Evolutionary conservation across 2,113 vertebrate species (phyloP), one percentile per base, ranked within the genome.

Genomic region (Boulengerochromis microlepis): DNA sequence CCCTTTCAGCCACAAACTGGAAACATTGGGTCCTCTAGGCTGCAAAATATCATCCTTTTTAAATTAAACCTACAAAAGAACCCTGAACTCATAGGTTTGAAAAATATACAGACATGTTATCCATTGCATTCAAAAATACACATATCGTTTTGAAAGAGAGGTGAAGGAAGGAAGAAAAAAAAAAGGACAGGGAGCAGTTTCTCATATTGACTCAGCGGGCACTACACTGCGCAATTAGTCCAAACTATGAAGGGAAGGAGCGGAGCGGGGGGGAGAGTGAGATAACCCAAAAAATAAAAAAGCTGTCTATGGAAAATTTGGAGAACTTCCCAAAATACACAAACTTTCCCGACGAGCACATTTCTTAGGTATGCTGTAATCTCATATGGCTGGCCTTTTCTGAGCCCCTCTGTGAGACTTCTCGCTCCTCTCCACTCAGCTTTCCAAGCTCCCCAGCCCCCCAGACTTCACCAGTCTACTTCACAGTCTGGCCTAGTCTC

Each of bases 321-420:
- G 96, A 95, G 18, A 88, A n/a, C n/a, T 90, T 97, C 97, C 96
- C 94, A 86, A 90, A 90, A 90, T 82, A 93, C 94, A 93, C 95
- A 93, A 96, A 93, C 89, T 95, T 94, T 95, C 95, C 87, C 40
- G 50, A 96, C 91, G 76, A 89, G 95, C 87, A 84, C 95, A 97
- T 97, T 97, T 96, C 96, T 85, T 4, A 91, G 95, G 92, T 91
- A 96, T 97, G 96, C 71, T 91, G 96, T 96, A 96, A 97, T 94
- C 95, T 94, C 94, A 69, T 87, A 88, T 96, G 95, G 95, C 95
- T 96, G 94, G 95, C 95, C 96, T 96, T 95, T 92, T 91, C 90
- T 88, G 82, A 94, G 93, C 95, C 95, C 96, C 95, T 97, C 15
- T 6, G 94, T 94, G 93, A 94, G 92, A 92, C 87, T 90, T 91